A percentile compares a stretch with the other conserved stretches of the same genome.
These are phyloP conservation scores for Hyppa rectilinea DNA, from an alignment of 2,888 invertebrate genomes.

Conservation along the genomic window DNA sequence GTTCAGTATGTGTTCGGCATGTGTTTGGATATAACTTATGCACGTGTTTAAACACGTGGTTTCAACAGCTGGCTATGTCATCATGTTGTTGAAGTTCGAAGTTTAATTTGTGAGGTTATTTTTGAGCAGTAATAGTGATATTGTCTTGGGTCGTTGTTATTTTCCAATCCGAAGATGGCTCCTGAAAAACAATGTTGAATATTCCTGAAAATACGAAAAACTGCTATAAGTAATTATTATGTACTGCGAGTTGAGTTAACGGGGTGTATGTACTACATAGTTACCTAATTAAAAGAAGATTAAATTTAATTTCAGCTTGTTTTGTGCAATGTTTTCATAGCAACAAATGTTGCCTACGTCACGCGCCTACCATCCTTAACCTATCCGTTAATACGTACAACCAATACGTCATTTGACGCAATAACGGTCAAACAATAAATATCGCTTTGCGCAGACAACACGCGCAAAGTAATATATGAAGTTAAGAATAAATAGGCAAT, in stretches of 20 bases:
- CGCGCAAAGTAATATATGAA: slow-evolving; percentile 91
- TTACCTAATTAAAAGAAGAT: no score
- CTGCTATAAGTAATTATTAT: no score
- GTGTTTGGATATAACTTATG: slow-evolving; percentile 30
- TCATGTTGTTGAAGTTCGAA: slow-evolving; percentile 11
- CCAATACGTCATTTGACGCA: slow-evolving; percentile 90
- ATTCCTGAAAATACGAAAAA: neutral
- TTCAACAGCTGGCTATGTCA: slow-evolving; percentile 42
- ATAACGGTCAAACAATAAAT: slow-evolving; percentile 91
- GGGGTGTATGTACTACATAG: no score
- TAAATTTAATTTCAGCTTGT: no score
- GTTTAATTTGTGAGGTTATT: slow-evolving; percentile 9
- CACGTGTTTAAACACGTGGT: slow-evolving; percentile 57
- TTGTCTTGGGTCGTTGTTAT: neutral
- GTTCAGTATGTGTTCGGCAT: slow-evolving; percentile 49
- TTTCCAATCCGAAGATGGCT: no score
- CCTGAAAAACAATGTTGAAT: neutral
- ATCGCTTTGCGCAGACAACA: slow-evolving; percentile 91
- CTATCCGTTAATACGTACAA: slow-evolving; percentile 84
- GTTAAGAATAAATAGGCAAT: slow-evolving; percentile 91
- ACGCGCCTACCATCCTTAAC: slow-evolving; percentile 82
- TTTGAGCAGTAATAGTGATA: neutral
- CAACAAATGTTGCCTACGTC: slow-evolving; percentile 67
- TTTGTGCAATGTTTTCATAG: slow-evolving; percentile 37
- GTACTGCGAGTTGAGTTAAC: no score